A percentile compares a stretch with the other conserved stretches of the same genome.
Conservation (phyloP, 2,113 vertebrate genomes). For the Chunga burmeisteri region DNA sequence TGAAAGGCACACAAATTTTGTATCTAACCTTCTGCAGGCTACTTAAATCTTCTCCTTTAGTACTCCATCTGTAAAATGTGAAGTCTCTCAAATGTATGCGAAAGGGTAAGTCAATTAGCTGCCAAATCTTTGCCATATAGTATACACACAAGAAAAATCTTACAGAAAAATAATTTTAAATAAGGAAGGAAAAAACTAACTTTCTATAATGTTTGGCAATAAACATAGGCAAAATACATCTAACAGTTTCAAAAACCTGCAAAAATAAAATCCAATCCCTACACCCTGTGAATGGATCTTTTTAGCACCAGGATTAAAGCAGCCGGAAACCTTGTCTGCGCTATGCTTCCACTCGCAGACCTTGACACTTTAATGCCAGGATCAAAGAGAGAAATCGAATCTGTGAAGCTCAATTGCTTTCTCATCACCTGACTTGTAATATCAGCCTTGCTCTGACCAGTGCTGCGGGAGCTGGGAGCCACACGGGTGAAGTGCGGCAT, state of each 20-base stretch:
- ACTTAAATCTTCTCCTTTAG: background rate
- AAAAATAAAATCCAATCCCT: background rate
- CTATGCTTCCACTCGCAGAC: constrained; percentile 8
- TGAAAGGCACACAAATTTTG: background rate
- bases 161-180: background rate
- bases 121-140: background rate
- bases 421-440: constrained; percentile 73
- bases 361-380: constrained; percentile 6
- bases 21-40: background rate
- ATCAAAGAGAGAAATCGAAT: constrained; percentile 64
- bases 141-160: background rate
- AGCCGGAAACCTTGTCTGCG: background rate
- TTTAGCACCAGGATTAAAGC: constrained; percentile 5
- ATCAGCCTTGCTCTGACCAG: constrained; percentile 74
- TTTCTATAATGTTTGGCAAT: background rate
- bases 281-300: background rate
- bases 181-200: background rate
- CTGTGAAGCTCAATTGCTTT: constrained; percentile 55
- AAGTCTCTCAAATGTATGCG: background rate
- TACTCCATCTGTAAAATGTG: background rate
- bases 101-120: background rate
- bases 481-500: constrained; percentile 39
- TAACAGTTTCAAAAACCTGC: background rate
- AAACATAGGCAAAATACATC: background rate
- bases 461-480: constrained; percentile 68